These are phyloP conservation scores for Halcyon malimbica DNA, from an alignment of 2,113 vertebrate genomes.

Conservation along the genomic window DNA sequence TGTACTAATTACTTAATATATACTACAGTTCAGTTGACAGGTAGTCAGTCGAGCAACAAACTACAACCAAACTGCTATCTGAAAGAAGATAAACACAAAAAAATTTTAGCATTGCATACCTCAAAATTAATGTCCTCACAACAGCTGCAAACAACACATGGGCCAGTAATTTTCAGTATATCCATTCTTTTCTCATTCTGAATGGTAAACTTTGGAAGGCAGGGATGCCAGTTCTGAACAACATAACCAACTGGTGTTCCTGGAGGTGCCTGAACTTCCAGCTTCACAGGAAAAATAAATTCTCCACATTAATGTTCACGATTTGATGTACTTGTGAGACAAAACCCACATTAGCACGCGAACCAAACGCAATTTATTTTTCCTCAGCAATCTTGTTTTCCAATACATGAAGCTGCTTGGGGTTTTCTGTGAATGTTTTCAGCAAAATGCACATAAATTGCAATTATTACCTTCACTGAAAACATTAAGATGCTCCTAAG, in stretches of 20 bases:
- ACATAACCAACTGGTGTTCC: slow-evolving; percentile 89
- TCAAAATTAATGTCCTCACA: slow-evolving; percentile 89
- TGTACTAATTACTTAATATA: background rate
- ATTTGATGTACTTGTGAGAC: background rate
- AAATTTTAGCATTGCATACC: slow-evolving; percentile 69
- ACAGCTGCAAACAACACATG: slow-evolving; percentile 87
- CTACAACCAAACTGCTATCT: background rate
- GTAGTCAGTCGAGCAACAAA: background rate
- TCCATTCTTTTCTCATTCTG: slow-evolving; percentile 81
- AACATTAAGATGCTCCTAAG: background rate
- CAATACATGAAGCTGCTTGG: background rate
- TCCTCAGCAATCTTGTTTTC: background rate
- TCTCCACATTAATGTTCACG: background rate
- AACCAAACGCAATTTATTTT: background rate
- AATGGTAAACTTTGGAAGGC: slow-evolving; percentile 87
- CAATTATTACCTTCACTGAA: background rate
- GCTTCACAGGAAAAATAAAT: slow-evolving; percentile 69
- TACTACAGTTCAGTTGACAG: background rate
- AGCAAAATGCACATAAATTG: background rate
- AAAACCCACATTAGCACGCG: background rate
- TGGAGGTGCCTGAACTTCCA: slow-evolving; percentile 90
- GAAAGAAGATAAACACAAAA: background rate
- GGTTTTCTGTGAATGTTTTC: background rate
- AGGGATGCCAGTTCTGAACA: slow-evolving; percentile 87
- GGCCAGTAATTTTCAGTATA: slow-evolving; percentile 88